Evolutionary conservation across 2,797 vertebrate genomes (phyloP).

Genomic region (Urophycis tenuis): DNA sequence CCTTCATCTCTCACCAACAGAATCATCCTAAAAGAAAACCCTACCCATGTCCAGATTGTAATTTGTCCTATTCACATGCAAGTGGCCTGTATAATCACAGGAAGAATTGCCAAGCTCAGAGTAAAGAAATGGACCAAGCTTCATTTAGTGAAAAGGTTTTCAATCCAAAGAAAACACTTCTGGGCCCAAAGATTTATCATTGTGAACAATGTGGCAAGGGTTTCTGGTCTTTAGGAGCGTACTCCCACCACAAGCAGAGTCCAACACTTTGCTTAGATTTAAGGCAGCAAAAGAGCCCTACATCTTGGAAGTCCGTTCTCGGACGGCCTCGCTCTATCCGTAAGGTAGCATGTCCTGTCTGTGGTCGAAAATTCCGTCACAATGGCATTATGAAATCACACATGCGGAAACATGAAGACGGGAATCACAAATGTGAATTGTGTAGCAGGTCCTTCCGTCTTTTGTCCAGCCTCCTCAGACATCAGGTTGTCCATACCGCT

Average conservation of each 20-base stretch:
- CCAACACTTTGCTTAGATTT: constrained; percentile 59
- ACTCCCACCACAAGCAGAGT: constrained; percentile 72
- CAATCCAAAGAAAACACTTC: constrained; percentile 75
- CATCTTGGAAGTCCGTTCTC: constrained; percentile 37
- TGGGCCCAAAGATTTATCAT: constrained; percentile 74
- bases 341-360: constrained; percentile 64
- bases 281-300: constrained; percentile 45
- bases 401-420: constrained; percentile 69
- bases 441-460: constrained; percentile 72
- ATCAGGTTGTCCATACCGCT: constrained; percentile 66
- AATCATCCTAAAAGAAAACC: constrained; percentile 63
- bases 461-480: constrained; percentile 71
- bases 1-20: constrained; percentile 67
- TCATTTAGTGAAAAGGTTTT: constrained; percentile 56
- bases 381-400: constrained; percentile 66
- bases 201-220: constrained; percentile 75
- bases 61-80: constrained; percentile 56
- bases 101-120: constrained; percentile 56
- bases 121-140: constrained; percentile 24
- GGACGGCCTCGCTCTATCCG: constrained; percentile 44
- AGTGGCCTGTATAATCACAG: constrained; percentile 61
- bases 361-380: constrained; percentile 67
- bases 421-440: constrained; percentile 68
- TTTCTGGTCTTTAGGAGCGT: constrained; percentile 77
- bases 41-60: constrained; percentile 63